Conservation (phyloP, 2,797 vertebrate species). For the Carduelis carduelis region DNA sequence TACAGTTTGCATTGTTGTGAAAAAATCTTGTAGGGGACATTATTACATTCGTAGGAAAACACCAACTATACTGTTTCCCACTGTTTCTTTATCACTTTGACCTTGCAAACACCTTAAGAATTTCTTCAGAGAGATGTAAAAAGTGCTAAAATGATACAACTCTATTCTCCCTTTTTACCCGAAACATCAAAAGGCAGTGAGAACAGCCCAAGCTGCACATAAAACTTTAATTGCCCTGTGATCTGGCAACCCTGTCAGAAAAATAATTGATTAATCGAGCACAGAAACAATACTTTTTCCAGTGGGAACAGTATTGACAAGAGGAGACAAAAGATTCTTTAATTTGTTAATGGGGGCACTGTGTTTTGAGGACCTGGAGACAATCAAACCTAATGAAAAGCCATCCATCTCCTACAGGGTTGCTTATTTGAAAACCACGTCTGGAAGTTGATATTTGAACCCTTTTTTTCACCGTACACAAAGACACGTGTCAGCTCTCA, state of each 20-base stretch:
- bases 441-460: background rate
- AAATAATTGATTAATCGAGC: background rate
- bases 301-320: background rate
- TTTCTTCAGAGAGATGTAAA: background rate
- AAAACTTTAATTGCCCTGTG: conserved; percentile 5
- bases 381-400: background rate
- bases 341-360: background rate
- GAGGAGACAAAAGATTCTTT: background rate
- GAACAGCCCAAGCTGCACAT: background rate
- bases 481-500: fast-evolving
- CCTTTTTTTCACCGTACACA: background rate
- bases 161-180: background rate
- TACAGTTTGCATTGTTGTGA: background rate
- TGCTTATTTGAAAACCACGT: background rate
- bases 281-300: background rate
- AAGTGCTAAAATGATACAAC: background rate
- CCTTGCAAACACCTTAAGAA: background rate
- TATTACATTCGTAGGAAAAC: background rate
- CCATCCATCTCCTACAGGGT: background rate
- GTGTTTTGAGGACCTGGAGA: background rate
- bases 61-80: background rate
- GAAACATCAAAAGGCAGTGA: background rate
- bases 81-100: background rate
- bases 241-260: background rate
- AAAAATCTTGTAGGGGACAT: background rate